These are phyloP conservation scores for Eulithis prunata DNA, from an alignment of 2,888 invertebrate genomes.

Conservation along the genomic window DNA sequence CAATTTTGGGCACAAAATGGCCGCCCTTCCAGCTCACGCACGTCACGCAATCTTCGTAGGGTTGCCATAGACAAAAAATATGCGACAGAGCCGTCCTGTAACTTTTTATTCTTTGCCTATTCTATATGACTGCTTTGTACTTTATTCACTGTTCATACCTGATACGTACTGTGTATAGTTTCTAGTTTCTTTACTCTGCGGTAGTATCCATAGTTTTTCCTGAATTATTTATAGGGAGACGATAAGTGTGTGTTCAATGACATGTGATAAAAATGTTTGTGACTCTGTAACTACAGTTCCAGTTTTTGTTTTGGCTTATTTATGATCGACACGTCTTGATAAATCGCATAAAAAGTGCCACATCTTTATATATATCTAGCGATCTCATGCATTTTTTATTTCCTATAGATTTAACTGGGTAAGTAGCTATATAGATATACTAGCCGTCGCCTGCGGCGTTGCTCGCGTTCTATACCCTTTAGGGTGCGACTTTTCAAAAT, in stretches of 20 bases:
- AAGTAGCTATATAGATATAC: too few relatives aligned
- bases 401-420: background rate
- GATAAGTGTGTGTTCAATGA: constrained; percentile 49
- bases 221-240: constrained; percentile 60
- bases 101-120: background rate
- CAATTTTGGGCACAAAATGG: constrained; percentile 79
- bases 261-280: constrained; percentile 55
- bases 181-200: constrained; percentile 19
- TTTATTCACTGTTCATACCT: background rate
- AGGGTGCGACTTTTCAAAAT: too few relatives aligned
- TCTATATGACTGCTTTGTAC: background rate
- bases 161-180: background rate
- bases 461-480: too few relatives aligned
- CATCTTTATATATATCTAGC: too few relatives aligned
- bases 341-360: constrained; percentile 10
- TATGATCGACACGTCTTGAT: constrained; percentile 31
- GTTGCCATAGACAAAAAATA: constrained; percentile 34
- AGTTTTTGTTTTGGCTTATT: constrained; percentile 39
- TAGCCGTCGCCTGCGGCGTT: too few relatives aligned
- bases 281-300: constrained; percentile 48
- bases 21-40: constrained; percentile 67
- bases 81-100: constrained; percentile 1
- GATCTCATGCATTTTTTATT: background rate
- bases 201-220: constrained; percentile 46
- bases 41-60: constrained; percentile 61